phyloP scores from a whole-genome alignment of 2,888 invertebrate genomes.

The Aleiodes alternator region DNA sequence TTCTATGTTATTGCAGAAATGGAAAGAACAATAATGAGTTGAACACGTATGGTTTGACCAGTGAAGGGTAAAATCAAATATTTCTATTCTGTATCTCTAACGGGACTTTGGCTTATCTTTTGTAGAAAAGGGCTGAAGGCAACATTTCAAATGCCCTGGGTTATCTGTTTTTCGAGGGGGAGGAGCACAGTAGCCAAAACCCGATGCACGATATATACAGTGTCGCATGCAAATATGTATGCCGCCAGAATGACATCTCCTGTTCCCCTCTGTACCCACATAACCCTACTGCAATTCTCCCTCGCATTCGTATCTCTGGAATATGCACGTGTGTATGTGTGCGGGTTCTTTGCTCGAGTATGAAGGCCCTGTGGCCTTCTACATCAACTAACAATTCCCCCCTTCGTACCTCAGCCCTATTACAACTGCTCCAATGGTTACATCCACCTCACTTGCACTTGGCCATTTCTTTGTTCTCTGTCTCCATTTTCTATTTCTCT shows the following conservation, averaged over 20 bases:
- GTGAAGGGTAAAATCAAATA: conserved; percentile 4
- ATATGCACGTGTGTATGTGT: conserved; percentile 10
- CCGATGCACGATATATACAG: conserved; percentile 32
- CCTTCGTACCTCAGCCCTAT: conserved; percentile 18
- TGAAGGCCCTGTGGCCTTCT: conserved; percentile 27
- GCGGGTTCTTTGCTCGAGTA: conserved; percentile 1
- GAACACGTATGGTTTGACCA: conserved; percentile 12
- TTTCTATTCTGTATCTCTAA: conserved; percentile 11
- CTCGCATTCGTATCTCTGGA: conserved; percentile 30
- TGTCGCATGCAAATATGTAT: conserved; percentile 61
- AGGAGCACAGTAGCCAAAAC: conserved; percentile 7
- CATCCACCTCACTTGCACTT: conserved; percentile 34
- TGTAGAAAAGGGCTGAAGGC: conserved; percentile 39
- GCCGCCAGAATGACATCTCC: conserved; percentile 59
- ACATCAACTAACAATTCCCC: conserved; percentile 10
- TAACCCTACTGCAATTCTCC: conserved; percentile 54
- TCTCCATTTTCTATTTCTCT: conserved; percentile 27
- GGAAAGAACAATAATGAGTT: conserved; percentile 15
- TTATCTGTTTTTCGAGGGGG: neutral
- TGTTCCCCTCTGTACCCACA: conserved; percentile 49
- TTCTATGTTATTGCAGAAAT: neutral
- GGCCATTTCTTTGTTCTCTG: conserved; percentile 39
- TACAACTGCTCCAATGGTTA: conserved; percentile 20
- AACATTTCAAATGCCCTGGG: conserved; percentile 21
- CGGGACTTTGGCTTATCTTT: conserved; percentile 9